Evolutionary conservation across 2,113 vertebrate species (phyloP), one percentile per base, ranked within the genome.

Genomic region (Chelonoidis abingdonii): DNA sequence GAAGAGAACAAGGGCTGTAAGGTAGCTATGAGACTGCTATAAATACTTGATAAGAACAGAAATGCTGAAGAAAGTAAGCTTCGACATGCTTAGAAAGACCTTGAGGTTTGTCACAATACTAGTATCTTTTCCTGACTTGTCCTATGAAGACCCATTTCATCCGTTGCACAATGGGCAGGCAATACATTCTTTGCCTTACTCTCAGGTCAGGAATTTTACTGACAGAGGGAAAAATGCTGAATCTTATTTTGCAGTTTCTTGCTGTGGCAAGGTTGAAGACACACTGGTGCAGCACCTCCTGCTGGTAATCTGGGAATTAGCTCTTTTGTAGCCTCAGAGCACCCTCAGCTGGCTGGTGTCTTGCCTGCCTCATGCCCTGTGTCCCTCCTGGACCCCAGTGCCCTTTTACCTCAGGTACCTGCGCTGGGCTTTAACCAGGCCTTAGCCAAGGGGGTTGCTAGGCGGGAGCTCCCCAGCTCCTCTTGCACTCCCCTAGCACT

Each of bases 161-260:
- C 75, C 41, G 14, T 2, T 44, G 75, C 25, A 25, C 75, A 78
- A 24, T 56, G 89, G 95, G 59, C 80, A 81, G 93, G 93, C 90
- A 96, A n/a, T 53, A 78, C 47, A 78, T 78, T 27, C 6, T 27
- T 16, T 38, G n/a, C n/a, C 24, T 27, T 47, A 92, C 92, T 94
- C 90, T 90, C 56, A 35, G 95, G 89, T 93, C 90, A 86, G 95
- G 89, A 87, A 80, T 94, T 93, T 38, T 89, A 31, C 88, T 65
- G 54, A 53, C 95, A 89, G 94, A 89, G 90, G 54, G 8, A 87
- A 89, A 94, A 95, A 90, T 82, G 44, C 57, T 52, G 94, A 92
- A 81, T 93, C 92, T 76, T 92, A 94, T 84, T 35, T 27, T 38
- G 44, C 84, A 44, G 80, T 76, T 21, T 89, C 5, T 41, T 16